Conservation (phyloP, 2,888 invertebrate species). For the Apotomis betuletana region DNA sequence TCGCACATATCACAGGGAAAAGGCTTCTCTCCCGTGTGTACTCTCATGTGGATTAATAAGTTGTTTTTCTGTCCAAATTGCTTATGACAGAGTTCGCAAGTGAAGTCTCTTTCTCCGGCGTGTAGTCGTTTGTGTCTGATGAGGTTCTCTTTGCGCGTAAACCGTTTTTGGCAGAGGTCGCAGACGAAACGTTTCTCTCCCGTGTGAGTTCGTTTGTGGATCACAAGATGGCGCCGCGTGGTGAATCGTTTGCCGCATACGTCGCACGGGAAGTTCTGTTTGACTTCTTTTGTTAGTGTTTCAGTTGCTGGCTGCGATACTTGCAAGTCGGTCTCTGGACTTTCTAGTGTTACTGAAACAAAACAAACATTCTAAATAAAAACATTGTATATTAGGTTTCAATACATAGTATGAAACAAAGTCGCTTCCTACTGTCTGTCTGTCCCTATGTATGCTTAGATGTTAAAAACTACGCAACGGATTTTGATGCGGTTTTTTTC, state of each 20-base stretch:
- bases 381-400: too few species aligned
- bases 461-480: too few species aligned
- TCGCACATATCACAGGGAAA: neutral
- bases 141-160: neutral
- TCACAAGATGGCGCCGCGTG: neutral
- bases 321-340: neutral
- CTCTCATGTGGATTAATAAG: conserved; percentile 1
- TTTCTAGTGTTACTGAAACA: neutral
- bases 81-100: neutral
- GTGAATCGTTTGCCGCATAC: neutral
- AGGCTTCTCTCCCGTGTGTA: conserved; percentile 3
- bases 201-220: neutral
- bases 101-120: neutral
- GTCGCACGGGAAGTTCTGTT: neutral
- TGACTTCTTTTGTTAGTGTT: neutral
- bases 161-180: neutral
- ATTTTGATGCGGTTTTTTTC: too few species aligned
- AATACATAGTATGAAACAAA: too few species aligned
- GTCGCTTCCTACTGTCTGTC: too few species aligned
- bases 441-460: too few species aligned
- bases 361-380: neutral
- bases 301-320: neutral
- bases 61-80: conserved; percentile 3
- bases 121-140: neutral
- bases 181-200: neutral